Conservation (phyloP, 2,888 invertebrate species). For the Ophion obscuratus region DNA sequence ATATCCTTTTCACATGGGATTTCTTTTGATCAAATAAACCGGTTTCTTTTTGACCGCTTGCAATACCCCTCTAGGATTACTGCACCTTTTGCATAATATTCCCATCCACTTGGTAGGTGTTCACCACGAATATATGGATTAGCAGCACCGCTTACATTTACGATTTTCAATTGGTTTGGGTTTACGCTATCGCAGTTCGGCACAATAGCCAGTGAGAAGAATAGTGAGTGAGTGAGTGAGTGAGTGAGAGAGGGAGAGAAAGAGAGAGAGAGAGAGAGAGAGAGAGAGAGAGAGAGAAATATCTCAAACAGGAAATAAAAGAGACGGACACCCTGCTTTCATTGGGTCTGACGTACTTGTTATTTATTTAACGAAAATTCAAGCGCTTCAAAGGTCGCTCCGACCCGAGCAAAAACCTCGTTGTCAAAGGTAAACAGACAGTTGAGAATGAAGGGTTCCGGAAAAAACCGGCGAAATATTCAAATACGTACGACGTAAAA, state of each 20-base stretch:
- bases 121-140: not conserved
- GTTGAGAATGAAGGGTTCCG: not conserved
- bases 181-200: not conserved
- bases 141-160: not conserved
- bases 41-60: too few species aligned
- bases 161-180: not conserved
- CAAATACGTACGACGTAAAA: not conserved
- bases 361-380: not conserved
- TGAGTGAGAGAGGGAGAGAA: too few species aligned
- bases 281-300: not conserved
- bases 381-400: not conserved
- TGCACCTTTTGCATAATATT: not conserved
- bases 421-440: not conserved
- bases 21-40: too few species aligned
- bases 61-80: not conserved
- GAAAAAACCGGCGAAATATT: not conserved
- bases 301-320: not conserved
- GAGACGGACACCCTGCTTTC: not conserved
- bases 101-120: not conserved
- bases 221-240: not conserved
- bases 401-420: not conserved
- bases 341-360: not conserved
- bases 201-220: not conserved
- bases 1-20: too few species aligned
- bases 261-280: not conserved